These are phyloP conservation scores for Ianthella basta DNA, from an alignment of 37 sponge, comb jelly and placozoan species.

Conservation along the genomic window DNA sequence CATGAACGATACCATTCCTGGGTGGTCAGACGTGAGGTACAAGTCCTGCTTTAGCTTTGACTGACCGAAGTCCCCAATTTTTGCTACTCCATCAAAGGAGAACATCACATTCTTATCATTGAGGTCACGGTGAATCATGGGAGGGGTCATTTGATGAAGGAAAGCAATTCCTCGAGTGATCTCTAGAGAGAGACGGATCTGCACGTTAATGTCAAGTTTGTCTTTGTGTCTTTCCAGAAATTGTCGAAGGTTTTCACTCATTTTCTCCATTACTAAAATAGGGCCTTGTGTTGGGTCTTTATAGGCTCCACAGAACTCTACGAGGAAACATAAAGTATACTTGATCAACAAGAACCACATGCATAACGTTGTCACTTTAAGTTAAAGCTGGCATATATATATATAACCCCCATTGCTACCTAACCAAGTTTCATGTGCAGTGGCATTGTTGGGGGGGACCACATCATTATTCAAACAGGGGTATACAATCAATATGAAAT, in stretches of 20 bases:
- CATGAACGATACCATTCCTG: too few species aligned
- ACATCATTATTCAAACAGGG: too few species aligned
- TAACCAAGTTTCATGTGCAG: too few species aligned
- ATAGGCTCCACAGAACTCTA: background rate
- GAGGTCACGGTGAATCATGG: conserved; percentile 9
- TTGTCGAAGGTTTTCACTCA: background rate
- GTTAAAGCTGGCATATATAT: too few species aligned
- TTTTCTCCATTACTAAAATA: background rate
- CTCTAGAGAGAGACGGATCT: background rate
- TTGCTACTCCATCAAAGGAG: background rate
- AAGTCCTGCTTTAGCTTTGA: background rate
- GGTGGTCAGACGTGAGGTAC: too few species aligned
- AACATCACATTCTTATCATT: conserved; percentile 20
- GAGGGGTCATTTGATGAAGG: conserved; percentile 6
- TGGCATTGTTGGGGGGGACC: too few species aligned
- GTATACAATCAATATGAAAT: too few species aligned
- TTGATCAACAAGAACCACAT: too few species aligned
- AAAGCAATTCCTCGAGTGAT: background rate
- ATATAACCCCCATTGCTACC: too few species aligned
- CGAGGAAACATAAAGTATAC: too few species aligned
- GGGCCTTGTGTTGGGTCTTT: background rate
- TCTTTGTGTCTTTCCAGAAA: background rate
- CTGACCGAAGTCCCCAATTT: conserved; percentile 20
- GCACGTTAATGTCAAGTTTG: background rate
- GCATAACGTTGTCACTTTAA: too few species aligned